Percentiles rank a stretch among this genome's conserved stretches.
These are phyloP conservation scores for Idaea biselata DNA, from an alignment of 2,888 invertebrate species.

Conservation along the genomic window DNA sequence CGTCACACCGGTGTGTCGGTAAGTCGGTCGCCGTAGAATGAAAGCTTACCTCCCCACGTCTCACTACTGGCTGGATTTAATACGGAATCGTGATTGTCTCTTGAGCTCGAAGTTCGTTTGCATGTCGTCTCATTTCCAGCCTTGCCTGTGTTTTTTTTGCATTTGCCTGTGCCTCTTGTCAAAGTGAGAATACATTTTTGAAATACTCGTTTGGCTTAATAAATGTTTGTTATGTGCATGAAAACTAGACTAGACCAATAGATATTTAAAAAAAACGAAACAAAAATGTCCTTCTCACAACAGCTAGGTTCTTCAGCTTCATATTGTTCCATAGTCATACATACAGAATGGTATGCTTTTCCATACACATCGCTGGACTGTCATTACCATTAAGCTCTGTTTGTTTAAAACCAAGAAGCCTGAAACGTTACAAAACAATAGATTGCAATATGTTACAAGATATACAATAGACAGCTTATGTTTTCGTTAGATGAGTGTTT, in stretches of 20 bases:
- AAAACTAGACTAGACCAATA: conserved; percentile 4
- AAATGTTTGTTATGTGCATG: conserved; percentile 25
- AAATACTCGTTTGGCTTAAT: conserved; percentile 25
- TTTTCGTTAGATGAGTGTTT: conserved; percentile 49
- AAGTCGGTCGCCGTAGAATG: conserved; percentile 25
- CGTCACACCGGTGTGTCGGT: no score
- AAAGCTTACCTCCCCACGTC: conserved; percentile 24
- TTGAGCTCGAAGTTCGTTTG: background rate
- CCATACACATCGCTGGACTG: conserved; percentile 41
- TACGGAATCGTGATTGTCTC: conserved; percentile 2
- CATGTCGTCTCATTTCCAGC: conserved; percentile 20
- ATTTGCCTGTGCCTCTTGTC: conserved; percentile 21
- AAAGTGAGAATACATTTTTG: conserved; percentile 36
- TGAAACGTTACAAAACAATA: conserved; percentile 8
- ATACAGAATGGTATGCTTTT: conserved; percentile 40
- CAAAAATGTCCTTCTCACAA: conserved; percentile 42
- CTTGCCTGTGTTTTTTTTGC: conserved; percentile 31
- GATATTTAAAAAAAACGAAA: conserved; percentile 9
- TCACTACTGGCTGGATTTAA: conserved; percentile 20
- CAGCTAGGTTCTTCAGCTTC: conserved; percentile 38
- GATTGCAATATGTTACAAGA: conserved; percentile 16
- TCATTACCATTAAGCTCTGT: conserved; percentile 25
- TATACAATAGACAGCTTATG: conserved; percentile 50
- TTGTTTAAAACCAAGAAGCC: conserved; percentile 14
- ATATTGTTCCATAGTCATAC: conserved; percentile 36